Percentiles rank a stretch among this genome's conserved stretches.
These are phyloP conservation scores for Rhinopomastus cyanomelas DNA, from an alignment of 2,113 vertebrate genomes.

Conservation along the genomic window DNA sequence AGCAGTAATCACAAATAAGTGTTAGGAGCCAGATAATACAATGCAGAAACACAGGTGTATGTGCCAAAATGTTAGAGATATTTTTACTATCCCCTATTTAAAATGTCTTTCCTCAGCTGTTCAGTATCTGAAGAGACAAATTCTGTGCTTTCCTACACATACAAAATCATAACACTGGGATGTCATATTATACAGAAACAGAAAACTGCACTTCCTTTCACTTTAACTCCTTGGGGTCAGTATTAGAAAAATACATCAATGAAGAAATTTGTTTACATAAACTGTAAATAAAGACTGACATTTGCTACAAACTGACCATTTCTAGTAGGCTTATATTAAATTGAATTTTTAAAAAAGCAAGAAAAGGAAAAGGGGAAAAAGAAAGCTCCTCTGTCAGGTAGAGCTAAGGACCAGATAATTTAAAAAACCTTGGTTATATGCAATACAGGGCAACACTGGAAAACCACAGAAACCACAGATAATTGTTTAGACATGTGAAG, in stretches of 20 bases:
- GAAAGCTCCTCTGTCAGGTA: neutral
- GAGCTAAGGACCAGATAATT: neutral
- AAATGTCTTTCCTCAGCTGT: neutral
- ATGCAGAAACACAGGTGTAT: neutral
- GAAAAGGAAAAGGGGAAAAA: neutral
- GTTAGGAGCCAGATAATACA: neutral
- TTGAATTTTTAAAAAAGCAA: neutral
- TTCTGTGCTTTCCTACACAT: neutral
- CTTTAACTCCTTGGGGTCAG: neutral
- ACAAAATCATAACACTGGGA: neutral
- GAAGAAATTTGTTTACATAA: neutral
- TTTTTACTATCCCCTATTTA: neutral
- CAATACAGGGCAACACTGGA: neutral
- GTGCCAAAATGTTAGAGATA: neutral
- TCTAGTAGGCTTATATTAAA: neutral
- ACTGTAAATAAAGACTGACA: neutral
- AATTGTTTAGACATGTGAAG: slow-evolving; percentile 33
- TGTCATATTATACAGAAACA: neutral
- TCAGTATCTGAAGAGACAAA: neutral
- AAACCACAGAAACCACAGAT: neutral
- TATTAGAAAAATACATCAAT: neutral
- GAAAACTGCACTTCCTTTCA: neutral
- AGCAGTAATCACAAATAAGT: neutral
- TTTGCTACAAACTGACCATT: accelerated
- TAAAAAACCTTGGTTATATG: neutral